These are phyloP conservation scores for Drosophila ironensis DNA, from an alignment of 1,140 invertebrate genomes.

Conservation along the genomic window DNA sequence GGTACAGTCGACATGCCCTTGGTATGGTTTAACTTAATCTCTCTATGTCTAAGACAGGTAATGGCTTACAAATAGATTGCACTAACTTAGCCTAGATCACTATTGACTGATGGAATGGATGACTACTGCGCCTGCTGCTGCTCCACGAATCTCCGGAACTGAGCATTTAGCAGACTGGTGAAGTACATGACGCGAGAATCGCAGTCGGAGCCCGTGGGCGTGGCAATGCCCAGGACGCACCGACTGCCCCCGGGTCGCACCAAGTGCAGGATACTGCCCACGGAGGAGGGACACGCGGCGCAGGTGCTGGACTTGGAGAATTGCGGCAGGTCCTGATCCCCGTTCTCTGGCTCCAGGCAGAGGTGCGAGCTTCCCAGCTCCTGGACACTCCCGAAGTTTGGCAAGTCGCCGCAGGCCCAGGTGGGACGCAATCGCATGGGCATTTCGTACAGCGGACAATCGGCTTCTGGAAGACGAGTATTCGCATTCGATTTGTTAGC, in stretches of 20 bases:
- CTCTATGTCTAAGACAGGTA: background rate
- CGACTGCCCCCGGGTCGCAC: conserved; percentile 42
- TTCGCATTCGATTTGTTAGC: background rate
- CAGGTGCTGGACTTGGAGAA: conserved; percentile 26
- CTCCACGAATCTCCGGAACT: conserved; percentile 44
- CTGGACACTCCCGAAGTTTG: conserved; percentile 10
- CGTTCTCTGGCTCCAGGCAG: conserved; percentile 27
- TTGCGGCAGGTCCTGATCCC: background rate
- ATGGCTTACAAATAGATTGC: background rate
- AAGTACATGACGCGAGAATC: conserved; percentile 42
- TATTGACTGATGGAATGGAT: no score
- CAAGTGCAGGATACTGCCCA: conserved; percentile 55
- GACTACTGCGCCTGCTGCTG: conserved; percentile 7
- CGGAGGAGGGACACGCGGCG: conserved; percentile 37
- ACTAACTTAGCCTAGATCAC: conserved; percentile 6
- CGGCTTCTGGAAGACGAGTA: conserved; percentile 23
- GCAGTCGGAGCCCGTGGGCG: conserved; percentile 52
- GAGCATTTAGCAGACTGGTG: conserved; percentile 35
- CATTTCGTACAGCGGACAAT: conserved; percentile 59
- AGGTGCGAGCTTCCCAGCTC: conserved; percentile 8
- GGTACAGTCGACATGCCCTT: background rate
- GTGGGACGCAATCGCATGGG: conserved; percentile 56
- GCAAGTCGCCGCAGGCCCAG: conserved; percentile 29
- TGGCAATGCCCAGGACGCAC: conserved; percentile 58
- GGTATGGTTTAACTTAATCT: background rate